These are phyloP conservation scores for Pachypeltis micranthus DNA, from an alignment of 1,140 invertebrate genomes.

Conservation along the genomic window DNA sequence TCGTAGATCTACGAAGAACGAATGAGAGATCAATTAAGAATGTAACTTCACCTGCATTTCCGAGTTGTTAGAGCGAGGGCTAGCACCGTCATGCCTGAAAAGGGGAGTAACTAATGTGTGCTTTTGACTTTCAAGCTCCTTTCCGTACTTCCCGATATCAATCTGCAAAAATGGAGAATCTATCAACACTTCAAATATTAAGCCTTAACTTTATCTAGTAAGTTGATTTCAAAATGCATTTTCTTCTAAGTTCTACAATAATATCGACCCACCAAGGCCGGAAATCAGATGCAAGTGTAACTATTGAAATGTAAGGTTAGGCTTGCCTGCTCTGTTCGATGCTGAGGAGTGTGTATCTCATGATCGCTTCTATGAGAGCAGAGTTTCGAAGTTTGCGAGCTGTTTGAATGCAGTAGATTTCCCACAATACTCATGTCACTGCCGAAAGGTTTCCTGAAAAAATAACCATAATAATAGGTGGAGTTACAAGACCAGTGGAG, in stretches of 20 bases:
- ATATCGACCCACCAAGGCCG: no score
- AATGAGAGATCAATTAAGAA: not conserved
- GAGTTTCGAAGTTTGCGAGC: constrained; percentile 27
- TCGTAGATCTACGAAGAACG: not conserved
- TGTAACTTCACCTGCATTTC: constrained; percentile 9
- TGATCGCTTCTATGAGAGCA: constrained; percentile 45
- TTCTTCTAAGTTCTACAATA: no score
- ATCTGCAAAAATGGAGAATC: not conserved
- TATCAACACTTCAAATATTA: no score
- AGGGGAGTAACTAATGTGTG: constrained; percentile 13
- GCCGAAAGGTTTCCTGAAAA: constrained; percentile 36
- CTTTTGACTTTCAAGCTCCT: constrained; percentile 13
- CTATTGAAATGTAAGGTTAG: not conserved
- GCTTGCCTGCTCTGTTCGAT: constrained; percentile 24
- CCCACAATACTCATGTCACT: constrained; percentile 38
- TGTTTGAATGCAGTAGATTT: constrained; percentile 6
- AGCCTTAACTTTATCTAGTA: no score
- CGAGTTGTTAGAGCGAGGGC: constrained; percentile 12
- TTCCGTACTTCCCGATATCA: constrained; percentile 1
- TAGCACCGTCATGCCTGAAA: constrained; percentile 13
- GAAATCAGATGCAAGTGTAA: not conserved
- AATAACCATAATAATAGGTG: no score
- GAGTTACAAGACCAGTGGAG: no score
- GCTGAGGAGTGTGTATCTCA: constrained; percentile 45
- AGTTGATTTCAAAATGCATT: no score